These are phyloP conservation scores for Pomatostomus ruficeps DNA, from an alignment of 2,113 vertebrate species.

Conservation along the genomic window DNA sequence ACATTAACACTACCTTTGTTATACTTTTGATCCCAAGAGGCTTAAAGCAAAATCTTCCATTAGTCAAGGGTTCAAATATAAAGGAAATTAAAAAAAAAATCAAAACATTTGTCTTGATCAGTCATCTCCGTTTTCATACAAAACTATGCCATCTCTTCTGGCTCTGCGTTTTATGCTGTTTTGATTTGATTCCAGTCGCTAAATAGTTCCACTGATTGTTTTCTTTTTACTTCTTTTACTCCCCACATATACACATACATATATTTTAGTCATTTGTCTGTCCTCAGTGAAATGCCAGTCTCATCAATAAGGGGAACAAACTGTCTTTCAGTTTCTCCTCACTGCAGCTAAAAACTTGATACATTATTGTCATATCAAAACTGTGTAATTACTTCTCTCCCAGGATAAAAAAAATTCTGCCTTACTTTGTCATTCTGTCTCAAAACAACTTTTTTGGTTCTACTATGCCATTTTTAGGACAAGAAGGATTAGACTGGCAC, in stretches of 20 bases:
- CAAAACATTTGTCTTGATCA: not conserved
- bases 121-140: not conserved
- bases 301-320: not conserved
- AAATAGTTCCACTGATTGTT: not conserved
- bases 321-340: not conserved
- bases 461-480: not conserved
- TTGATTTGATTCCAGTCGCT: not conserved
- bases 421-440: not conserved
- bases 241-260: not conserved
- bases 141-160: not conserved
- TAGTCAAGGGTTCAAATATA: not conserved
- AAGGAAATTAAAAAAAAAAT: not conserved
- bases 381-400: not conserved
- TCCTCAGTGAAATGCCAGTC: not conserved
- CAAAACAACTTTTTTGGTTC: not conserved
- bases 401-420: not conserved
- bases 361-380: not conserved
- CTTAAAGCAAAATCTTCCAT: not conserved
- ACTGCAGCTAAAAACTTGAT: not conserved
- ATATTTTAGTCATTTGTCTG: not conserved
- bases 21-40: not conserved
- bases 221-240: not conserved
- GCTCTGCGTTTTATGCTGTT: rapidly evolving
- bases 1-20: not conserved
- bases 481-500: not conserved